Conservation (phyloP, 2,797 vertebrate genomes). For the Amblyopsis hoosieri region DNA sequence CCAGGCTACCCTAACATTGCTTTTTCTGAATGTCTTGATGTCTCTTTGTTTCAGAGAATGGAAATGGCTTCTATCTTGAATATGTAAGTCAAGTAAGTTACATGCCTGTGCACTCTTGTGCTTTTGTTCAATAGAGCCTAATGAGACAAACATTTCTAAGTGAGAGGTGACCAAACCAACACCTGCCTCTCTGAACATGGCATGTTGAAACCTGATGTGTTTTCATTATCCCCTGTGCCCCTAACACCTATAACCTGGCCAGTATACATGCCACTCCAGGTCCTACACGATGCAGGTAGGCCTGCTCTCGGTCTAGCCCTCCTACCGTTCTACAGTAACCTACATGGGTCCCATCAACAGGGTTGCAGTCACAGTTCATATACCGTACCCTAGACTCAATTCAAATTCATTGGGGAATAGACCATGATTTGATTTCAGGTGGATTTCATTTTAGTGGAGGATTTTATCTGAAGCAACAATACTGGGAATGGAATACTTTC, state of each 20-base stretch:
- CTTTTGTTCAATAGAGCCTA: neutral
- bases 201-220: slow-evolving; percentile 54
- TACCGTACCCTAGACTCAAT: too few species aligned
- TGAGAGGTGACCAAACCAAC: neutral
- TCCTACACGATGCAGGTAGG: slow-evolving; percentile 81
- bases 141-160: neutral
- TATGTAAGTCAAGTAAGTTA: slow-evolving; percentile 54
- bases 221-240: slow-evolving; percentile 53
- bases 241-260: slow-evolving; percentile 17
- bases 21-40: neutral
- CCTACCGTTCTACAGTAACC: neutral
- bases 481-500: too few species aligned
- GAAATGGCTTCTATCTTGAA: slow-evolving; percentile 24
- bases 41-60: slow-evolving; percentile 64
- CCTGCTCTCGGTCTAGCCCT: slow-evolving; percentile 6
- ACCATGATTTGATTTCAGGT: too few species aligned
- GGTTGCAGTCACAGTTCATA: slow-evolving; percentile 3
- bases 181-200: slow-evolving; percentile 13
- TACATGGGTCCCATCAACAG: neutral
- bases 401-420: too few species aligned
- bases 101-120: slow-evolving; percentile 1
- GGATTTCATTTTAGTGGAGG: too few species aligned
- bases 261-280: slow-evolving; percentile 70
- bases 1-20: neutral
- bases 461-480: too few species aligned